These are phyloP conservation scores for Mesembrinibis cayennensis DNA, from an alignment of 2,113 vertebrate species.

Conservation along the genomic window DNA sequence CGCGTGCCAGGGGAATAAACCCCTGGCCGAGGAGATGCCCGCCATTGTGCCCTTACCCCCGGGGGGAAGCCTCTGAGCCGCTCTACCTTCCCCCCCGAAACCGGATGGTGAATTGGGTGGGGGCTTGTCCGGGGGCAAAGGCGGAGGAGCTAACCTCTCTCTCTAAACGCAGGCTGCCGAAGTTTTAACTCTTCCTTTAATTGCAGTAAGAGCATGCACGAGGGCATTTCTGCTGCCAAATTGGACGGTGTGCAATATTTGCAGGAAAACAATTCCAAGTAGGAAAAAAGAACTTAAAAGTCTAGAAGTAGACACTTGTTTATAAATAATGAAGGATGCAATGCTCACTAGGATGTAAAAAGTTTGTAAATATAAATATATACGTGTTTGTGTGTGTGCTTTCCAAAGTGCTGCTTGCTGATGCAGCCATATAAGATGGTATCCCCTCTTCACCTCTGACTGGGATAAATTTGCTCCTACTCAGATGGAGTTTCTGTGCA, in stretches of 20 bases:
- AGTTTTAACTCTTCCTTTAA: too few relatives aligned
- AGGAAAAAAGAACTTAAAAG: background rate
- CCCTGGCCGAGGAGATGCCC: background rate
- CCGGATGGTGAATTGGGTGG: background rate
- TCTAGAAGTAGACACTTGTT: background rate
- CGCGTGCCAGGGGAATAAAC: fast-evolving
- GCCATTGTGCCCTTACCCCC: fast-evolving
- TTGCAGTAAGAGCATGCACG: fast-evolving
- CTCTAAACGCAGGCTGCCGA: fast-evolving
- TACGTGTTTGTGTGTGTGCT: fast-evolving
- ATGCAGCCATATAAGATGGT: fast-evolving
- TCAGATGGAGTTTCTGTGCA: background rate
- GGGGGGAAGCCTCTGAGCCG: background rate
- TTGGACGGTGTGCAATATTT: fast-evolving
- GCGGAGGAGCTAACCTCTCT: fast-evolving
- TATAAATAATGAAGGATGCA: too few relatives aligned
- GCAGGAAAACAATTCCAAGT: background rate
- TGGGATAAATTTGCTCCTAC: background rate
- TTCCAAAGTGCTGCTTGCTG: background rate
- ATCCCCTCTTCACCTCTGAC: background rate
- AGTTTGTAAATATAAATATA: background rate
- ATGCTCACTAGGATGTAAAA: background rate
- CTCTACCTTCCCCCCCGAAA: too few relatives aligned
- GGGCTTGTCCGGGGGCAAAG: background rate
- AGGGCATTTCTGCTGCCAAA: background rate